phyloP scores from a whole-genome alignment of 1,140 invertebrate species.

The Ceratina australensis region DNA sequence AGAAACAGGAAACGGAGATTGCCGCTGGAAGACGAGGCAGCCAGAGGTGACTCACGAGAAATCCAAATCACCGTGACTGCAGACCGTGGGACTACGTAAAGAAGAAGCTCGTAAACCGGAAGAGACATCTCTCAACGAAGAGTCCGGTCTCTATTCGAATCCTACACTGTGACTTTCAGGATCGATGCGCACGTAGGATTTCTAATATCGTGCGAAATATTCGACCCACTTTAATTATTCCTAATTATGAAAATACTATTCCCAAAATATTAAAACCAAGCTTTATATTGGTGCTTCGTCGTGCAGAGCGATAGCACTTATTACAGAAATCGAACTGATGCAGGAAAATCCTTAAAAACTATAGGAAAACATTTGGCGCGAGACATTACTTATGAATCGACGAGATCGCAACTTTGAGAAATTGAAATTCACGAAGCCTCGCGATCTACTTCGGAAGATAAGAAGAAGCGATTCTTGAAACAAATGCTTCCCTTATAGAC shows the following conservation, averaged over 20 bases:
- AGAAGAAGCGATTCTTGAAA: too few relatives aligned
- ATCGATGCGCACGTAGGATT: background rate
- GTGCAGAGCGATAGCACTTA: too few relatives aligned
- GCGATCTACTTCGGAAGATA: too few relatives aligned
- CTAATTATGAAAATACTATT: background rate
- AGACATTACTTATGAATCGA: slow-evolving; percentile 56
- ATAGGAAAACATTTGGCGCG: background rate
- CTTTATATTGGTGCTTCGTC: too few relatives aligned
- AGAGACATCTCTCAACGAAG: slow-evolving; percentile 23
- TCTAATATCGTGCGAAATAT: background rate
- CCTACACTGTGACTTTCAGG: background rate
- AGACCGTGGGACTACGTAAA: slow-evolving; percentile 20
- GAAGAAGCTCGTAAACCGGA: slow-evolving; percentile 41
- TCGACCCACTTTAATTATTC: background rate
- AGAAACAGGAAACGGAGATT: slow-evolving; percentile 37
- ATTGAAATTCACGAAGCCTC: slow-evolving; percentile 30
- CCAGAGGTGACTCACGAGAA: slow-evolving; percentile 52
- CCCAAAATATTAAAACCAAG: too few relatives aligned
- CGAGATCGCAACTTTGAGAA: slow-evolving; percentile 29
- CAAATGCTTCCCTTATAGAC: too few relatives aligned
- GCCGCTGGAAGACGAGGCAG: slow-evolving; percentile 48
- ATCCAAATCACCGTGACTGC: slow-evolving; percentile 51
- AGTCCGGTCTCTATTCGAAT: too few relatives aligned
- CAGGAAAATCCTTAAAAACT: slow-evolving; percentile 49
- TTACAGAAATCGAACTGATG: slow-evolving; percentile 24